A percentile compares a stretch with the other conserved stretches of the same genome.
These are phyloP conservation scores for Halictus quadricinctus DNA, from an alignment of 2,888 invertebrate species.

Conservation along the genomic window DNA sequence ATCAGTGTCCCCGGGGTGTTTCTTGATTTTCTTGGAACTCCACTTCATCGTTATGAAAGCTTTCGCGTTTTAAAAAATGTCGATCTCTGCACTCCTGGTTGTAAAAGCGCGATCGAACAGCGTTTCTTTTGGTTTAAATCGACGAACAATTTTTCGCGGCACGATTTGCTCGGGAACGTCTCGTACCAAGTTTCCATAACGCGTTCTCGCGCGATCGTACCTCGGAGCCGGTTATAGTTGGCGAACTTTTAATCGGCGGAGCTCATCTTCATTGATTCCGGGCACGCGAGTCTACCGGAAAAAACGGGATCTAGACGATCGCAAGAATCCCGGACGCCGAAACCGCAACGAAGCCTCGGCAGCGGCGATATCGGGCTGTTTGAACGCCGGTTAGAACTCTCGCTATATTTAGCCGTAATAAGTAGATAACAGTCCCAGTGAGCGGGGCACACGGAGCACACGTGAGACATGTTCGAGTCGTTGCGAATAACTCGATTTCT, in stretches of 20 bases:
- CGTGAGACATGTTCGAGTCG: conserved; percentile 37
- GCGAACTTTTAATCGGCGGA: not conserved
- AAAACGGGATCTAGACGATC: not conserved
- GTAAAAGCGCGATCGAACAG: too few species aligned
- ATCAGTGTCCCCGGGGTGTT: not conserved
- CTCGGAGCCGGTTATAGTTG: too few species aligned
- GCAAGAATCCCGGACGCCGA: not conserved
- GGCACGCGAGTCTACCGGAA: not conserved
- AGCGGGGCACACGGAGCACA: conserved; percentile 42
- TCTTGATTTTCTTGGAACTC: not conserved
- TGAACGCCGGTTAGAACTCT: conserved; percentile 62
- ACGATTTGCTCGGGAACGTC: not conserved
- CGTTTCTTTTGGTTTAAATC: not conserved
- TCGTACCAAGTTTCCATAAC: not conserved
- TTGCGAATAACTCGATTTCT: conserved; percentile 21
- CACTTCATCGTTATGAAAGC: not conserved
- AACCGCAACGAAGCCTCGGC: conserved; percentile 2
- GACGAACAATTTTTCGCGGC: not conserved
- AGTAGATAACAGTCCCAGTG: conserved; percentile 63
- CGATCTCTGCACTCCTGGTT: not conserved
- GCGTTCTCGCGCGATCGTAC: not conserved
- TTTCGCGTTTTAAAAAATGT: not conserved
- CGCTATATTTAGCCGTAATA: conserved; percentile 69
- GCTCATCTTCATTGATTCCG: not conserved
- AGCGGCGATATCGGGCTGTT: conserved; percentile 56